A percentile compares a stretch with the other conserved stretches of the same genome.
These are phyloP conservation scores for Rattus norvegicus DNA, from an alignment of 2,113 vertebrate species.

Conservation along the genomic window DNA sequence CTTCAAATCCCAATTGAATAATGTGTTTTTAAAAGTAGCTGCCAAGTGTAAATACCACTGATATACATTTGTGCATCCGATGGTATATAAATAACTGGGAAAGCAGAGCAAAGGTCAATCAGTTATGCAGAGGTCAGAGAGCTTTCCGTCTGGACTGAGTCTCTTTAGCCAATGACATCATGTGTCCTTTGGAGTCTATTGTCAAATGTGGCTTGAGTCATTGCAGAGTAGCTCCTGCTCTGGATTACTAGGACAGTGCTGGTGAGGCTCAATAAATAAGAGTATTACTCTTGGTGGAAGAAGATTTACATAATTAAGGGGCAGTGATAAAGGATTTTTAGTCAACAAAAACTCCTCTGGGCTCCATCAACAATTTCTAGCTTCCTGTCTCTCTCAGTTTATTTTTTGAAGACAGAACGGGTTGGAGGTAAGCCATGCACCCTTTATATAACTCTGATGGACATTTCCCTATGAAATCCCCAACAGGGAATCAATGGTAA, in stretches of 20 bases:
- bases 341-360: slow-evolving; percentile 34
- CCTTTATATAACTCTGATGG: background rate
- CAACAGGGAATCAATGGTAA: slow-evolving; percentile 31
- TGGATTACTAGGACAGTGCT: slow-evolving; percentile 46
- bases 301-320: slow-evolving; percentile 63
- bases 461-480: slow-evolving; percentile 37
- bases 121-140: slow-evolving; percentile 76
- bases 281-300: slow-evolving; percentile 43
- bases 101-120: slow-evolving; percentile 75
- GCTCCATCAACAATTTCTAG: slow-evolving; percentile 7
- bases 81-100: slow-evolving; percentile 78
- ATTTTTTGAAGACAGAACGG: slow-evolving; percentile 52
- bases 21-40: slow-evolving; percentile 78
- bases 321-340: slow-evolving; percentile 54
- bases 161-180: slow-evolving; percentile 80
- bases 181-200: slow-evolving; percentile 76
- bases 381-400: slow-evolving; percentile 25
- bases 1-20: slow-evolving; percentile 76
- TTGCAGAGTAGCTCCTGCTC: slow-evolving; percentile 63
- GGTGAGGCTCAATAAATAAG: slow-evolving; percentile 63
- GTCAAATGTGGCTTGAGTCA: slow-evolving; percentile 75
- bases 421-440: slow-evolving; percentile 44
- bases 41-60: slow-evolving; percentile 80
- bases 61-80: slow-evolving; percentile 78
- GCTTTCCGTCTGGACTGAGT: slow-evolving; percentile 78